Base-by-base conservation (phyloP, 2,113 vertebrate species). In the Sinocyclocheilus anshuiensis region DNA sequence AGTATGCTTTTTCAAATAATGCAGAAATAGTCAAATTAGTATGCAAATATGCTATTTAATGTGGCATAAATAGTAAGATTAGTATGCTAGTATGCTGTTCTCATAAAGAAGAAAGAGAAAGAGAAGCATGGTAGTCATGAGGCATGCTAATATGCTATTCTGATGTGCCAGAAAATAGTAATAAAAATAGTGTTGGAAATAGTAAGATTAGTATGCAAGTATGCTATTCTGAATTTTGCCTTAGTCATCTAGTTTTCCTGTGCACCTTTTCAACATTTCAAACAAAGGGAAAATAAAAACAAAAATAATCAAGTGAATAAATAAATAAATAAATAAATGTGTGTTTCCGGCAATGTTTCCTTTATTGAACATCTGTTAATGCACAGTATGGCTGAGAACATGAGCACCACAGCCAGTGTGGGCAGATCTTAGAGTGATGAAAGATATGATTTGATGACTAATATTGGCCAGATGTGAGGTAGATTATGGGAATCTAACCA, bases 401-500 rank as follows among this genome's bases (percentile, higher is more conserved):
- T 61, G 20, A 80, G 39, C 78, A 61, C 33, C 78, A 61, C 57
- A 80, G 78, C 78, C 57, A 63, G 57, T 63, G 24, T 81, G 79
- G 42, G 61, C 61, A 81, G 79, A 81, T 81, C 79, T 26, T 45
- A 48, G 33, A 29, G 79, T 29, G 79, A 63, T 45, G n/a, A 26
- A 48, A 65, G 79, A 81, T 67, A 55, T 50, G 76, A 77, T 77
- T 81, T 81, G 79, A 81, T 81, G 42, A 81, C 59, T 65, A 81
- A 67, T 67, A 81, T 81, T 24, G 15, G 13, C 79, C 79, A 81
- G 79, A 81, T 81, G 79, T 81, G 61, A n/a, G 42, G n/a, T 20
- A 26, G 79, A 67, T 81, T 65, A 81, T 81, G 42, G 61, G 36
- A 81, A 81, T 48, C 61, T 67, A 48, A 67, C 59, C 79, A 48